Evolutionary conservation across 2,797 vertebrate species (phyloP), one percentile per base, ranked within the genome.

Genomic region (Sebastolobus alascanus): DNA sequence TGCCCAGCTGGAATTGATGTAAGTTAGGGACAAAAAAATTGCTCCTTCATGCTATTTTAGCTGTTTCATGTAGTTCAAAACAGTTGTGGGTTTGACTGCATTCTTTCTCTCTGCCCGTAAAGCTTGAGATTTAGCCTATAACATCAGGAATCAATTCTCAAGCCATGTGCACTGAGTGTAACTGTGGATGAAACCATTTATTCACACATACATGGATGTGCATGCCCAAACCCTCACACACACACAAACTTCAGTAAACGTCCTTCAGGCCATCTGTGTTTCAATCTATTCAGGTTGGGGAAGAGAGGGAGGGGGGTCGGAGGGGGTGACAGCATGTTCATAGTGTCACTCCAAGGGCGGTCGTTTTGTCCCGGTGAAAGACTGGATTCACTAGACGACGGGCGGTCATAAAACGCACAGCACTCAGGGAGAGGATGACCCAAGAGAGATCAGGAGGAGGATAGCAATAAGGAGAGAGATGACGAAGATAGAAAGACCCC

Each of bases 311-410:
- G 22, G 12, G 6, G 46, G 9, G 52, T 1, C 11, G 11, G 13
- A 3, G 14, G 65, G 55, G 63, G 4, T 33, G 50, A 29, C 71
- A 54, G 70, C 79, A 67, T 79, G 77, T 73, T 88, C 75, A 76
- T 52, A 11, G 66, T 83, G 89, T 90, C 88, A 79, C 78, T 84
- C 43, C 88, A 90, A 92, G 89, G 90, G 56, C 74, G 22, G 64
- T 68, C 13, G 16, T 77, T 89, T 73, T 6, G 80, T 68, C 40
- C 61, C 22, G 18, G 67, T 87, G 67, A 90, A 92, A 92, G 87
- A 84, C 77, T 46, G 82, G 63, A 83, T 89, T 92, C 86, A 90
- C 67, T 29, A 29, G 25, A 81, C 20, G 40, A 12, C 13, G 25
- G 75, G 66, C 63, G 5, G 76, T 50, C 72, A 38, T 84, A 89